phyloP scores from a whole-genome alignment of 2,797 vertebrate species.

The Erethizon dorsatum region DNA sequence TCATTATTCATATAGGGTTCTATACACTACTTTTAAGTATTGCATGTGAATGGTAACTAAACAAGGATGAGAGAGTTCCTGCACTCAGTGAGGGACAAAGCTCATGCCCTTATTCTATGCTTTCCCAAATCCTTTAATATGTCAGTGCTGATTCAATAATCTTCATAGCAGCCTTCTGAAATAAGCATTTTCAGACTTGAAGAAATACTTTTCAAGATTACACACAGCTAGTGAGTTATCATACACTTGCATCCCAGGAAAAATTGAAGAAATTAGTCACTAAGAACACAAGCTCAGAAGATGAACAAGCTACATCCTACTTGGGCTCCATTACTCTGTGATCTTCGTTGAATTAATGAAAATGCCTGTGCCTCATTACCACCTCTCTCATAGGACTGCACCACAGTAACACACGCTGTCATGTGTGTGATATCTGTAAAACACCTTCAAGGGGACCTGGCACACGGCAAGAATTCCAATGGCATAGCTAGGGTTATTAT shows the following conservation, averaged over 20 bases:
- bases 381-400: background rate
- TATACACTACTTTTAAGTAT: background rate
- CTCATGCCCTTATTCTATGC: background rate
- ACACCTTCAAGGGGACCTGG: background rate
- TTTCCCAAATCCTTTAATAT: background rate
- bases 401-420: background rate
- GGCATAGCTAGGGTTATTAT: background rate
- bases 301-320: background rate
- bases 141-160: background rate
- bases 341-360: background rate
- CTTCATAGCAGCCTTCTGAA: background rate
- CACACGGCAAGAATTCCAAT: background rate
- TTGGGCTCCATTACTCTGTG: background rate
- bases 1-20: background rate
- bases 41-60: background rate
- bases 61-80: background rate
- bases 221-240: background rate
- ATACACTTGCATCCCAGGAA: background rate
- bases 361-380: background rate
- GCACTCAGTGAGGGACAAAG: background rate
- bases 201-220: conserved; percentile 2
- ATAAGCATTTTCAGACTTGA: background rate
- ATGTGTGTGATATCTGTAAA: background rate
- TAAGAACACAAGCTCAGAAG: background rate
- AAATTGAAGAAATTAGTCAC: background rate